These are phyloP conservation scores for Philaethria dido DNA, from an alignment of 2,888 invertebrate genomes.

Conservation along the genomic window DNA sequence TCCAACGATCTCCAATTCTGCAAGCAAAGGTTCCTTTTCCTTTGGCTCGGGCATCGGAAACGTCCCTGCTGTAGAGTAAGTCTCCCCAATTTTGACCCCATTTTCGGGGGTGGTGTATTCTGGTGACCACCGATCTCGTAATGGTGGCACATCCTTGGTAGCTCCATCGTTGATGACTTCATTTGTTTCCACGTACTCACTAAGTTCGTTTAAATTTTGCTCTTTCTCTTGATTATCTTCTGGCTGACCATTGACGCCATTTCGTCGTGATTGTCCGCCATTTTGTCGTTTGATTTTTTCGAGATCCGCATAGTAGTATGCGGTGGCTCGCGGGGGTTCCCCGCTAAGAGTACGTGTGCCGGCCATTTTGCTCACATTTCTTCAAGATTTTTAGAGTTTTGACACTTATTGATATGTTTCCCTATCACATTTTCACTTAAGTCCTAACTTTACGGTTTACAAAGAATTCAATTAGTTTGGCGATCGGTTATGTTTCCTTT, in stretches of 20 bases:
- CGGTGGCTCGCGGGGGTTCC: slow-evolving; percentile 85
- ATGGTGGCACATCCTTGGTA: slow-evolving; percentile 64
- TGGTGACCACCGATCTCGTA: slow-evolving; percentile 66
- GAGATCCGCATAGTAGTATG: slow-evolving; percentile 84
- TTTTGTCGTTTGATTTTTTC: slow-evolving; percentile 79
- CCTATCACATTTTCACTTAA: slow-evolving; percentile 13
- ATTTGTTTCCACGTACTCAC: slow-evolving; percentile 68
- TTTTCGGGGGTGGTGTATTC: slow-evolving; percentile 68
- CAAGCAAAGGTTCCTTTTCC: slow-evolving; percentile 72
- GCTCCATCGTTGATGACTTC: slow-evolving; percentile 70
- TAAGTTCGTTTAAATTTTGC: slow-evolving; percentile 76
- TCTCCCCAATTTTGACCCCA: slow-evolving; percentile 62
- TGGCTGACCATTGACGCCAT: slow-evolving; percentile 25
- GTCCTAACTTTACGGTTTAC: slow-evolving; percentile 5
- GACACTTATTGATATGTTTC: slow-evolving; percentile 9
- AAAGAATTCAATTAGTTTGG: slow-evolving; percentile 7
- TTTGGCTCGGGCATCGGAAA: slow-evolving; percentile 79
- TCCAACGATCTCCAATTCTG: slow-evolving; percentile 73
- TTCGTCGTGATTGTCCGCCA: slow-evolving; percentile 47
- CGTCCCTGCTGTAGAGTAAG: slow-evolving; percentile 78
- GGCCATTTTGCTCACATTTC: slow-evolving; percentile 56
- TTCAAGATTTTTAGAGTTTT: background rate
- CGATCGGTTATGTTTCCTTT: slow-evolving; percentile 2
- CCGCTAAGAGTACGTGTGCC: slow-evolving; percentile 68
- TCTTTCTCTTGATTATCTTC: slow-evolving; percentile 43